phyloP scores from a whole-genome alignment of 2,113 vertebrate species.

The Stigmatopora argus region DNA sequence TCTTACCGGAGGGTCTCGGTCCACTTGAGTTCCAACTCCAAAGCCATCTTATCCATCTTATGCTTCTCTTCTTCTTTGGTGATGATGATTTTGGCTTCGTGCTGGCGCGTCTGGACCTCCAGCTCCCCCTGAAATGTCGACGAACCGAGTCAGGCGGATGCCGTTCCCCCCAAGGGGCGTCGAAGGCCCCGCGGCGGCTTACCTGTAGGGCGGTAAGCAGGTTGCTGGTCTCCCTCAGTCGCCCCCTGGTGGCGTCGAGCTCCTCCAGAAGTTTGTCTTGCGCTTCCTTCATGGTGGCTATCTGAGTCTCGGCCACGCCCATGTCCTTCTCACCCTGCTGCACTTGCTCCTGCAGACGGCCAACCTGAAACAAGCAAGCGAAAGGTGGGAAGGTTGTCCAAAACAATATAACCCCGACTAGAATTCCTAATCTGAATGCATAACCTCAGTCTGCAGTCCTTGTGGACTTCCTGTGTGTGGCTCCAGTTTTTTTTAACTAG shows the following conservation, averaged over 20 bases:
- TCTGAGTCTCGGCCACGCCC: slow-evolving; percentile 83
- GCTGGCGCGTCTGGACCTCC: slow-evolving; percentile 85
- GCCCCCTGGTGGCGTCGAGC: slow-evolving; percentile 82
- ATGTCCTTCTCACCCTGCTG: slow-evolving; percentile 84
- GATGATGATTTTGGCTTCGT: slow-evolving; percentile 80
- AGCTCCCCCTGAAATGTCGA: slow-evolving; percentile 77
- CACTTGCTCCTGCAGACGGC: slow-evolving; percentile 80
- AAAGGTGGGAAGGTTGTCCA: not conserved
- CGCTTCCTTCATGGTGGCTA: slow-evolving; percentile 85
- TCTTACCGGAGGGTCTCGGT: slow-evolving; percentile 87
- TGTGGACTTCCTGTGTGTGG: too few relatives aligned
- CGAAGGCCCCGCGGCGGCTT: not conserved
- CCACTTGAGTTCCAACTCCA: slow-evolving; percentile 95
- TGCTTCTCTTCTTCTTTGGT: slow-evolving; percentile 90
- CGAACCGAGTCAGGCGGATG: not conserved
- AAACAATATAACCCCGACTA: not conserved
- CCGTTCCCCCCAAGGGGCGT: not conserved
- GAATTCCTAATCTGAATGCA: too few relatives aligned
- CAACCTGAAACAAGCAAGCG: slow-evolving; percentile 64
- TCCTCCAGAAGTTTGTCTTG: slow-evolving; percentile 92
- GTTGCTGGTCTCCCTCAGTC: slow-evolving; percentile 88
- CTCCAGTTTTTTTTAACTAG: too few relatives aligned
- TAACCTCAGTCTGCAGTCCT: too few relatives aligned
- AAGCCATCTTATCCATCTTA: slow-evolving; percentile 88
- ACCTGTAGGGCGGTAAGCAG: slow-evolving; percentile 89